Base-by-base conservation (phyloP, 37 sponge, comb jelly and placozoan species). In the Halichondria panicea region DNA sequence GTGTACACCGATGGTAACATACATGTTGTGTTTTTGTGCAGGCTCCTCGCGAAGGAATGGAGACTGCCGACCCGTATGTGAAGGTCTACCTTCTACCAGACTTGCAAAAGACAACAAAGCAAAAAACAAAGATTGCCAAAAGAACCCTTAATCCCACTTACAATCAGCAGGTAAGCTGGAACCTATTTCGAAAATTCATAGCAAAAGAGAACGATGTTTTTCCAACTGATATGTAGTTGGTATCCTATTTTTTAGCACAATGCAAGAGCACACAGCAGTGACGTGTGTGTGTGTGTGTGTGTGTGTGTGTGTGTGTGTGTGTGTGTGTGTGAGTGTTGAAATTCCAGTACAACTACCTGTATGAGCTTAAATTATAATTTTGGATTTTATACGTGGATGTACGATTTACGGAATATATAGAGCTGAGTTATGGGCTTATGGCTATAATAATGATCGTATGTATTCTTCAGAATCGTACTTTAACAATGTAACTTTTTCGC, bases 131-230 rank as follows among this genome's bases (percentile, higher is more conserved):
- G 53, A 60, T 85, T 31, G 80, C 81, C 32, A 59, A 66, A 54
- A 88, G 75, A 33, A 83, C 96, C 0, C 81, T 81, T 33, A 71
- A 91, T 43, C 96, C 96, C 0, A 95, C 96, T 25, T 95, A 81
- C 52, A 91, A 95, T 85, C 89, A 95, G 63, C 82, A 74, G 9
- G 94, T 93, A 30, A 83, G 84, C 35, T 9, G 8, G 19, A 21
- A 19, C 32, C 33, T 27, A 9, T 2, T 44, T 40, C 27, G 27
- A 21, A 27, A 42, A 4, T 42, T 48, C 52, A 11, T 48, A 48
- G 52, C 52, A 11, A 60, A 25, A 11, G 24, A 60, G 8, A 8
- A 60, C 62, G 30, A 13, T 34, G 9, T 12, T 66, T 11, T n/a
- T 13, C n/a, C n/a, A n/a, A n/a, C n/a, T n/a, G n/a, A n/a, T n/a